Conservation (phyloP, 2,797 vertebrate species). For the Pangasius larnaudii region DNA sequence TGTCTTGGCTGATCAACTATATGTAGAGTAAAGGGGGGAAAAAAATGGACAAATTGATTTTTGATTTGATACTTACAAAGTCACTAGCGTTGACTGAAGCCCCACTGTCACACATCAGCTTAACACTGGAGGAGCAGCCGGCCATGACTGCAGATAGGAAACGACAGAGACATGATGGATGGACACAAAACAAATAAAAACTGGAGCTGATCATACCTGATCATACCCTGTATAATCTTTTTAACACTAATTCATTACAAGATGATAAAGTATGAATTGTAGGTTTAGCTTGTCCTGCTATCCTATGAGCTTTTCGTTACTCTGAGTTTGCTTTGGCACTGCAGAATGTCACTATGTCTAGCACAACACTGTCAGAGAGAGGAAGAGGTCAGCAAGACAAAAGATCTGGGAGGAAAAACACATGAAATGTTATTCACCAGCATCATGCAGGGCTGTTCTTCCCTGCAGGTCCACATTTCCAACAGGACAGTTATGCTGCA, state of each 20-base stretch:
- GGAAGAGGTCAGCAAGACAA: slow-evolving; percentile 1
- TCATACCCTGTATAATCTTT: background rate
- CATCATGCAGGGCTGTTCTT: slow-evolving; percentile 92
- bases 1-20: background rate
- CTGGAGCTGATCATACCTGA: background rate
- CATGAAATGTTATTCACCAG: slow-evolving; percentile 76
- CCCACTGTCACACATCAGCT: slow-evolving; percentile 92
- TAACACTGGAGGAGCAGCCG: slow-evolving; percentile 90
- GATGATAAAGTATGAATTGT: background rate
- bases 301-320: background rate
- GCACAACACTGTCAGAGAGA: background rate
- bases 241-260: background rate
- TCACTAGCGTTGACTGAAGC: slow-evolving; percentile 88
- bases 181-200: background rate
- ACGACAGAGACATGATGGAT: background rate
- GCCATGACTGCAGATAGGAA: slow-evolving; percentile 85
- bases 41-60: background rate
- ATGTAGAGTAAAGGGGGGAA: background rate
- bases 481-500: slow-evolving; percentile 92
- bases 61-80: slow-evolving; percentile 77
- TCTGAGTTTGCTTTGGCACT: background rate
- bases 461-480: slow-evolving; percentile 94
- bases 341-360: background rate
- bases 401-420: background rate
- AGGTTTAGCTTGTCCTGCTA: background rate